A percentile compares a stretch with the other conserved stretches of the same genome.
Conservation (phyloP, 2,113 vertebrate species). For the Passer domesticus region DNA sequence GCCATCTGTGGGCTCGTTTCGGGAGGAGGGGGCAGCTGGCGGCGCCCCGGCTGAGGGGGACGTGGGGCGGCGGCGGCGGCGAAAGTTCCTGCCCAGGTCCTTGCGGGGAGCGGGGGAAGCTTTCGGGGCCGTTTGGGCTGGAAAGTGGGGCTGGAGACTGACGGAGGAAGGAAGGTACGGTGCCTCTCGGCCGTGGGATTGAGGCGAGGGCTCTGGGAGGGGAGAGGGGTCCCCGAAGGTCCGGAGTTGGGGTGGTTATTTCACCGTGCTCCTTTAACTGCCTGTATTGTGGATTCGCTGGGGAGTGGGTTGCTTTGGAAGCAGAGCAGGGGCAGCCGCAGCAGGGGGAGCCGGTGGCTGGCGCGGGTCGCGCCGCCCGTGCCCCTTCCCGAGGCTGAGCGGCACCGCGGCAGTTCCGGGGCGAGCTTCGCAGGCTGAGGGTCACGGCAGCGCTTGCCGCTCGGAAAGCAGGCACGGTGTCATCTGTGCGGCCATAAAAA, state of each 20-base stretch:
- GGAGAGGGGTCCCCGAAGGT: background rate
- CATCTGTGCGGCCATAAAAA: background rate
- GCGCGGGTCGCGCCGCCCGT: rapidly evolving
- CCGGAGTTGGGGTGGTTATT: background rate
- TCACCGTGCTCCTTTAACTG: no score
- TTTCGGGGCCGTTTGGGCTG: background rate
- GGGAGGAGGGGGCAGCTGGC: background rate
- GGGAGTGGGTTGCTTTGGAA: background rate
- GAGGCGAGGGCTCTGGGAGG: background rate
- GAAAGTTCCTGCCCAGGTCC: background rate
- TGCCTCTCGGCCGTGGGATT: background rate
- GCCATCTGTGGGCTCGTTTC: rapidly evolving
- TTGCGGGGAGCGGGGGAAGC: background rate
- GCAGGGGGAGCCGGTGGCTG: rapidly evolving
- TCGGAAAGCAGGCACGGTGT: rapidly evolving
- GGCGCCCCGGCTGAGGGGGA: no score
- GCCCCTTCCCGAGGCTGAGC: background rate
- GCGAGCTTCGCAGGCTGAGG: rapidly evolving
- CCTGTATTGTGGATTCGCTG: rapidly evolving
- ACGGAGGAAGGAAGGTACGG: background rate
- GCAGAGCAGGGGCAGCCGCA: rapidly evolving
- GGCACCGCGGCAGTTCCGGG: rapidly evolving
- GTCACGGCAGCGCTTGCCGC: background rate
- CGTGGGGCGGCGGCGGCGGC: background rate
- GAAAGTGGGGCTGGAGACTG: background rate